Evolutionary conservation across 2,113 vertebrate genomes (phyloP).

Genomic region (Seriola aureovittata): DNA sequence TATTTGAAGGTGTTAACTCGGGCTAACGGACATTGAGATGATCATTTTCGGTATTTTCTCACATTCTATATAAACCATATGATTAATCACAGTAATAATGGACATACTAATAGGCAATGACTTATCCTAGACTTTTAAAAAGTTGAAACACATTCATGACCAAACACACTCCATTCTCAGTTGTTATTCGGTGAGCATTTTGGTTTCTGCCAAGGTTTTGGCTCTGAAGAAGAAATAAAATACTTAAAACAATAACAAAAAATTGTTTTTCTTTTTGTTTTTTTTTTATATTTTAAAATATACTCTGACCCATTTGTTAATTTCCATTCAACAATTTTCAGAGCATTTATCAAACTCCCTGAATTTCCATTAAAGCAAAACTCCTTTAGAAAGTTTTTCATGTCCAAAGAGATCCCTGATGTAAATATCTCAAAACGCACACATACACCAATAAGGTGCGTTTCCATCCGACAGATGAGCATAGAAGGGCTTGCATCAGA

Average conservation of each 20-base stretch:
- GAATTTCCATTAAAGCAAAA: background rate
- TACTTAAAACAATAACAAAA: background rate
- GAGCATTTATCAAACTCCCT: background rate
- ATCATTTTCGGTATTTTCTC: background rate
- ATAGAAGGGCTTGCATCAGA: background rate
- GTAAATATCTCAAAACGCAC: conserved; percentile 22
- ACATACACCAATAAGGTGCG: background rate
- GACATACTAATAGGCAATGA: too few species aligned
- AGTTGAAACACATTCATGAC: background rate
- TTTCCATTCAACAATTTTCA: conserved; percentile 2
- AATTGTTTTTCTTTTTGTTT: too few species aligned
- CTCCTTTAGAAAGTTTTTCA: background rate
- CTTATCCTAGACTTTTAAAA: background rate
- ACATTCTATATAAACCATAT: too few species aligned
- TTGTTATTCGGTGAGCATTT: too few species aligned
- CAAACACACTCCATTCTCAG: background rate
- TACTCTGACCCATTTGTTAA: background rate
- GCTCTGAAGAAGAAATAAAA: background rate
- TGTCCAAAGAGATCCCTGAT: conserved; percentile 2
- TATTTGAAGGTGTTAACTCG: too few species aligned
- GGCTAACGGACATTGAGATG: background rate
- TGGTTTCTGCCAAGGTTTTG: background rate
- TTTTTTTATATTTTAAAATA: background rate
- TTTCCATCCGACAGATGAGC: conserved; percentile 12
- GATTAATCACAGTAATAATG: too few species aligned